A percentile compares a stretch with the other conserved stretches of the same genome.
These are phyloP conservation scores for Drosophila nebulosa DNA, from an alignment of 1,140 invertebrate genomes.

Conservation along the genomic window DNA sequence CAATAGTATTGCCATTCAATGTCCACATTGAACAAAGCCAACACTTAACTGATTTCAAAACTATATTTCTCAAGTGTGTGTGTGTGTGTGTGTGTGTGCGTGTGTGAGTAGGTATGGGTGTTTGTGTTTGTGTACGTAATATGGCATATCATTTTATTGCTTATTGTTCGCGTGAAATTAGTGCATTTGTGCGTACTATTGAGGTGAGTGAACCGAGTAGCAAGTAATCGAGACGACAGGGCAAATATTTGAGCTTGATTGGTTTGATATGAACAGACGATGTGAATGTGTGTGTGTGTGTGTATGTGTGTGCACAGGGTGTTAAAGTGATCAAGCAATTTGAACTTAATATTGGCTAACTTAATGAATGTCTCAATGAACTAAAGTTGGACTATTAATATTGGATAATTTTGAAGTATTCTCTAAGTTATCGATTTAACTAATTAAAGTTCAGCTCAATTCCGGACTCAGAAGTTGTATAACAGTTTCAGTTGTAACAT, in stretches of 20 bases:
- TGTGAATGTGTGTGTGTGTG: constrained; percentile 1
- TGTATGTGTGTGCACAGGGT: constrained; percentile 10
- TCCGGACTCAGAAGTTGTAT: no score
- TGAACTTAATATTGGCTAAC: not conserved
- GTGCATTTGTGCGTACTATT: constrained; percentile 62
- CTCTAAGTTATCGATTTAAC: no score
- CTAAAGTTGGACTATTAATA: not conserved
- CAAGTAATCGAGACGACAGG: constrained; percentile 42
- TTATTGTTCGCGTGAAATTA: constrained; percentile 64
- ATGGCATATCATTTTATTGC: constrained; percentile 75
- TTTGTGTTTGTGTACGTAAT: constrained; percentile 29
- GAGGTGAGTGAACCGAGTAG: not conserved
- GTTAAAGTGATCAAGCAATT: not conserved
- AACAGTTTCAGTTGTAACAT: no score
- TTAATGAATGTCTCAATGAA: not conserved
- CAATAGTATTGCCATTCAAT: constrained; percentile 37
- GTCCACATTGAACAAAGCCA: constrained; percentile 43
- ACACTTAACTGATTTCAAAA: constrained; percentile 77
- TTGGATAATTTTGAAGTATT: no score
- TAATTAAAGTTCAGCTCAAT: no score
- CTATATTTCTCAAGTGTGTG: constrained; percentile 50
- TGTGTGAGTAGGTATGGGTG: constrained; percentile 31
- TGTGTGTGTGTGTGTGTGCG: constrained; percentile 15
- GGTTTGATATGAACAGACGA: constrained; percentile 37
- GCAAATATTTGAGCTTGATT: constrained; percentile 54